These are phyloP conservation scores for Apteryx owenii DNA, from an alignment of 2,113 vertebrate species.

Conservation along the genomic window DNA sequence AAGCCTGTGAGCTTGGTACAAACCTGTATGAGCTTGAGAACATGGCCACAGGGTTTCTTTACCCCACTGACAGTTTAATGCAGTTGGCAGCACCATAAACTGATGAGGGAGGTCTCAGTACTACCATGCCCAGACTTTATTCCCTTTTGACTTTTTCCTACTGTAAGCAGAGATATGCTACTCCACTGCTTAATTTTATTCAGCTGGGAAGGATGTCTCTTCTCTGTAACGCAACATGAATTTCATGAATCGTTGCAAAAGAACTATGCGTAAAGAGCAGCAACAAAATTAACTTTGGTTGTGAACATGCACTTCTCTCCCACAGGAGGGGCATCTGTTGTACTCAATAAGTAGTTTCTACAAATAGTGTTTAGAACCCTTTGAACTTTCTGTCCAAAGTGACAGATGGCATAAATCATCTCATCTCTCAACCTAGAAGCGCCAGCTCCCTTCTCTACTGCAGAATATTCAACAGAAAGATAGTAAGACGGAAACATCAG, in stretches of 20 bases:
- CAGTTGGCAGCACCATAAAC: neutral
- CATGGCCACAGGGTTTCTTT: neutral
- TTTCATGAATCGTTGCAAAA: neutral
- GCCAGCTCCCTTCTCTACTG: neutral
- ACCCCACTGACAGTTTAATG: neutral
- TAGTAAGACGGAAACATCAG: neutral
- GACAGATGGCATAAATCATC: neutral
- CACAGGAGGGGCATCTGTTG: neutral
- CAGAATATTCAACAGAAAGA: neutral
- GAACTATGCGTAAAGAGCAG: neutral
- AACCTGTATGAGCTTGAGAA: rapidly evolving
- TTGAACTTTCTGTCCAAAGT: neutral
- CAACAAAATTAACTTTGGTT: neutral
- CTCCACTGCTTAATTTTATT: neutral
- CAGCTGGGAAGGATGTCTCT: neutral
- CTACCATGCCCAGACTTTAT: neutral
- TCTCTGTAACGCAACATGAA: neutral
- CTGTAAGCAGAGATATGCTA: neutral
- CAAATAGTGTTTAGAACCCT: neutral
- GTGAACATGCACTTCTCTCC: neutral
- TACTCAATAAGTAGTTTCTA: neutral
- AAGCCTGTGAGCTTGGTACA: neutral
- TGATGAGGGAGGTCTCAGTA: neutral
- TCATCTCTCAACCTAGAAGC: neutral
- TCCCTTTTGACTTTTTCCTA: neutral